Base-by-base conservation (phyloP, 2,797 vertebrate genomes). In the Distichodus sexfasciatus region DNA sequence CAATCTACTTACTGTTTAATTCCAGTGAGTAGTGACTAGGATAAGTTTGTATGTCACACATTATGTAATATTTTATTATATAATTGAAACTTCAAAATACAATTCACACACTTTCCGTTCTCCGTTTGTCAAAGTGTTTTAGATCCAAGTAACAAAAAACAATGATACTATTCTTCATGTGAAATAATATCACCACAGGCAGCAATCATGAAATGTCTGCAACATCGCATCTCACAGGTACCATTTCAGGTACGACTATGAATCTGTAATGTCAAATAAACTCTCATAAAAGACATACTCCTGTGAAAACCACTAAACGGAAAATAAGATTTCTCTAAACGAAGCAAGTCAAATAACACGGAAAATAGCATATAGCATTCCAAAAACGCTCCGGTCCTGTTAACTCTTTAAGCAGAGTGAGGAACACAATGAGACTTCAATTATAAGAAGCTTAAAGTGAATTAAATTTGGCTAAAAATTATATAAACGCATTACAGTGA, bases 281-380 rank as follows among this genome's bases (percentile, higher is more conserved):
- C 74, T 68, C 26, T 40, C 44, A 57, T 59, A 26, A 66, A 50
- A 57, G 38, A 24, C 53, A 66, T 47, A 67, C 12, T 33, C 53
- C 44, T 28, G 75, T 68, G 47, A 80, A 69, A 76, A 75, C 28
- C 33, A 24, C 21, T 15, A 47, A 29, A 58, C 51, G 31, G 26
- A 15, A 72, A 51, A 24, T 38, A 72, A 78, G 71, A 15, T 69
- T 23, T 62, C 75, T 72, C 36, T 35, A 43, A 40, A 84, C 88
- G 86, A n/a, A 87, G 80, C 80, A 86, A 89, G 85, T 86, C 70
- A 85, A 80, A 81, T 74, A 53, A 26, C 74, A 71, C 66, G 84
- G 63, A 66, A 83, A 85, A 75, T 72, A 83, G 81, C 75, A 78
- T 84, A 84, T 84, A 77, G 76, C 78, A 76, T 84, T 85, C 82